phyloP scores from a whole-genome alignment of 2,888 invertebrate genomes.

The Sphinx pinastri region DNA sequence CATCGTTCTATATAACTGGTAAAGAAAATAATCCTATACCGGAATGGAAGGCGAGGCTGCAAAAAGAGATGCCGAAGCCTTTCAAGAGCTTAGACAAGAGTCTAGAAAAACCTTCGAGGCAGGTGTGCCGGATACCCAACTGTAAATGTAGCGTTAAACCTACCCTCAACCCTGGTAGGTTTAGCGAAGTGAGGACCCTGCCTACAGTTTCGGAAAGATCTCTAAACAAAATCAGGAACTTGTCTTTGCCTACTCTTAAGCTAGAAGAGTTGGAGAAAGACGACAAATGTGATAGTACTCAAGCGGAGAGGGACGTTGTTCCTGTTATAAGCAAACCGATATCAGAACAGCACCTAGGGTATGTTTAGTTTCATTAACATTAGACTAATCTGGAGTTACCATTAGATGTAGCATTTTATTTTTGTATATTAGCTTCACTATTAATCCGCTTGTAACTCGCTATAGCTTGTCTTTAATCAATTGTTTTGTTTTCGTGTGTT shows the following conservation, averaged over 20 bases:
- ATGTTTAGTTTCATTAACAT: conserved; percentile 64
- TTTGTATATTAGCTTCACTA: conserved; percentile 40
- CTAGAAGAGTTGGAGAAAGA: conserved; percentile 66
- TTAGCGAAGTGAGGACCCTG: conserved; percentile 67
- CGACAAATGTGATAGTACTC: conserved; percentile 53
- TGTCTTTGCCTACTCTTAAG: conserved; percentile 76
- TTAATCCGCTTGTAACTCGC: conserved; percentile 37
- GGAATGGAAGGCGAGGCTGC: conserved; percentile 73
- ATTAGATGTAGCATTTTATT: conserved; percentile 47
- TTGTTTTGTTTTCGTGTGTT: conserved; percentile 39
- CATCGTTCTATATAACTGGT: conserved; percentile 69
- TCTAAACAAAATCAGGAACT: conserved; percentile 66
- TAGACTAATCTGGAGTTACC: conserved; percentile 44
- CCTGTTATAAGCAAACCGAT: conserved; percentile 66
- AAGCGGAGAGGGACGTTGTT: conserved; percentile 66
- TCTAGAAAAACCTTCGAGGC: conserved; percentile 65
- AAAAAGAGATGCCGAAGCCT: conserved; percentile 66
- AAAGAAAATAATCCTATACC: conserved; percentile 67
- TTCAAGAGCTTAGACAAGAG: conserved; percentile 67
- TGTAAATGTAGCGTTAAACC: conserved; percentile 72
- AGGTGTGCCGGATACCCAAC: conserved; percentile 73
- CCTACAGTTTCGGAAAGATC: conserved; percentile 67
- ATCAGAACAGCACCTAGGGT: conserved; percentile 84
- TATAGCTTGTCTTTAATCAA: conserved; percentile 44
- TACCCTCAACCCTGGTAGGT: conserved; percentile 51